Evolutionary conservation across 2,113 vertebrate genomes (phyloP).

Genomic region (Sceloporus undulatus): DNA sequence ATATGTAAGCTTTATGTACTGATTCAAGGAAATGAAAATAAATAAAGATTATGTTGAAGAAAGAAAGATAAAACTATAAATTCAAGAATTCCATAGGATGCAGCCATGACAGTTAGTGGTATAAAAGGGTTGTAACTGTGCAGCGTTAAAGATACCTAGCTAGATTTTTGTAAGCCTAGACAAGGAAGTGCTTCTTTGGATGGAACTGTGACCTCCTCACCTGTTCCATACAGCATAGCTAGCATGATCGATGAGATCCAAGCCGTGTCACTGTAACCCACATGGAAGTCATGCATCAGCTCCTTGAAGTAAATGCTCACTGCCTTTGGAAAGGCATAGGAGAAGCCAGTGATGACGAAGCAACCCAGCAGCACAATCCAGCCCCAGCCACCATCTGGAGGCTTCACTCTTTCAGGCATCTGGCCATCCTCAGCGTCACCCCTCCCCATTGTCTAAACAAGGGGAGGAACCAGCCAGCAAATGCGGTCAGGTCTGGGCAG

Average conservation of each 20-base stretch:
- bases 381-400: slow-evolving; percentile 83
- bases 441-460: slow-evolving; percentile 70
- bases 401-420: slow-evolving; percentile 58
- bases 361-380: slow-evolving; percentile 80
- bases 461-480: neutral
- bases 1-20: too few relatives aligned
- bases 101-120: too few relatives aligned
- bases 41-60: too few relatives aligned
- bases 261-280: slow-evolving; percentile 85
- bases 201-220: slow-evolving; percentile 49
- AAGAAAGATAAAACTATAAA: too few relatives aligned
- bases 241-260: slow-evolving; percentile 87
- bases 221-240: slow-evolving; percentile 84
- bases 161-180: too few relatives aligned
- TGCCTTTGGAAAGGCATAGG: slow-evolving; percentile 84
- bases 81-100: too few relatives aligned
- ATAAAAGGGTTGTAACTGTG: too few relatives aligned
- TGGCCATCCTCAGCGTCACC: slow-evolving; percentile 61
- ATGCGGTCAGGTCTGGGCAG: neutral
- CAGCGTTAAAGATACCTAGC: too few relatives aligned
- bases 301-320: slow-evolving; percentile 85
- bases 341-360: slow-evolving; percentile 82
- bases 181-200: neutral
- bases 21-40: too few relatives aligned
- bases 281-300: slow-evolving; percentile 80